Percentiles rank a stretch among this genome's conserved stretches.
phyloP scores from a whole-genome alignment of 1,140 invertebrate species.

The Drosophila gunungcola region DNA sequence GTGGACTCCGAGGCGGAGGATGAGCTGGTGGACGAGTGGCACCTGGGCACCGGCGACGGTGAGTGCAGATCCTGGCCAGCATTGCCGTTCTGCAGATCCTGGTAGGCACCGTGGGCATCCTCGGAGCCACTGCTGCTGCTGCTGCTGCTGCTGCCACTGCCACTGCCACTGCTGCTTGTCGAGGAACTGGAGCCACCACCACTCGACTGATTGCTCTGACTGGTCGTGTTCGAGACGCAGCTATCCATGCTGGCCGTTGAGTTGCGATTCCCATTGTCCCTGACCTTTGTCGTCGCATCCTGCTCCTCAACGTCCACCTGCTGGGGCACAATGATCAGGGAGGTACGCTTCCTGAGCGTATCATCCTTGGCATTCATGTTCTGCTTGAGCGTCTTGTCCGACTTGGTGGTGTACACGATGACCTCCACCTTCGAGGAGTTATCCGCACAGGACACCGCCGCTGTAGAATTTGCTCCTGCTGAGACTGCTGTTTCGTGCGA shows the following conservation, averaged over 20 bases:
- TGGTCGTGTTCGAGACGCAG: conserved; percentile 69
- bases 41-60: conserved; percentile 36
- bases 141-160: conserved; percentile 13
- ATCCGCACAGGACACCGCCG: conserved; percentile 26
- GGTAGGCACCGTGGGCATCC: conserved; percentile 75
- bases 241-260: conserved; percentile 81
- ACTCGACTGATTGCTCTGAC: conserved; percentile 63
- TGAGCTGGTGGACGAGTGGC: conserved; percentile 32
- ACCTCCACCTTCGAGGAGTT: conserved; percentile 77
- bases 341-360: conserved; percentile 81
- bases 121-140: conserved; percentile 54
- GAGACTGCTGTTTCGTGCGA: conserved; percentile 50
- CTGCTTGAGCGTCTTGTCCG: conserved; percentile 82
- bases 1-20: conserved; percentile 56
- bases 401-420: conserved; percentile 79
- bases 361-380: conserved; percentile 84
- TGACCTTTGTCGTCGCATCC: neutral
- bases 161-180: conserved; percentile 19
- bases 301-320: conserved; percentile 52
- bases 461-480: neutral
- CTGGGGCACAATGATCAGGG: conserved; percentile 82
- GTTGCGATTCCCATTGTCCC: conserved; percentile 64
- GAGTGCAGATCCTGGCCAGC: conserved; percentile 24
- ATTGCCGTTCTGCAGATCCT: conserved; percentile 82
- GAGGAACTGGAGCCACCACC: conserved; percentile 4